These are phyloP conservation scores for Sarcoramphus papa DNA, from an alignment of 2,797 vertebrate genomes.

Conservation along the genomic window DNA sequence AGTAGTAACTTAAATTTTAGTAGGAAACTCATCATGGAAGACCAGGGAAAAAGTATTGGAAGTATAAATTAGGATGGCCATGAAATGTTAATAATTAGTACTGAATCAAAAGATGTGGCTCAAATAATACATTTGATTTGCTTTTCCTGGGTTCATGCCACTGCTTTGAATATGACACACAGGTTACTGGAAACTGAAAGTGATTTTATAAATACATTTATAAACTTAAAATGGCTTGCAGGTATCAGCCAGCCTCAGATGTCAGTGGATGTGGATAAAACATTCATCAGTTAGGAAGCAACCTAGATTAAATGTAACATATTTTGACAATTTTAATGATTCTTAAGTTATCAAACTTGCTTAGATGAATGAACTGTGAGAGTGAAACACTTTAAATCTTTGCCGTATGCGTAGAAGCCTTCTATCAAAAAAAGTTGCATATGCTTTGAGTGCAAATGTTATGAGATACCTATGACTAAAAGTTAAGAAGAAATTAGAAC, in stretches of 20 bases:
- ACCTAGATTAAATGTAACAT: neutral
- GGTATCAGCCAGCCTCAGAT: neutral
- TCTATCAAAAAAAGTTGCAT: neutral
- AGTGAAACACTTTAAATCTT: neutral
- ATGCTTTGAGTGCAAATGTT: neutral
- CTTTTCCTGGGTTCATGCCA: neutral
- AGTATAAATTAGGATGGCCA: neutral
- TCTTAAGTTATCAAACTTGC: neutral
- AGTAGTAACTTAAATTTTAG: neutral
- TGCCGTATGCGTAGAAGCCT: neutral
- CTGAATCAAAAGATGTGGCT: neutral
- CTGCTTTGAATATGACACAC: neutral
- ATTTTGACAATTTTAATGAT: neutral
- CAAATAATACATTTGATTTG: neutral
- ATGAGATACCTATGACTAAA: neutral
- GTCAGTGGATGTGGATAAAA: neutral
- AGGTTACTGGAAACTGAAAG: neutral
- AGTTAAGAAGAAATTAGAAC: neutral
- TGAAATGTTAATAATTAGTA: neutral
- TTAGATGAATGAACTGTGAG: neutral
- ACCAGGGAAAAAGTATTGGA: neutral
- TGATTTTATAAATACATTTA: neutral
- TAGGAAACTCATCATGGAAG: neutral
- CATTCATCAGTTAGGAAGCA: neutral
- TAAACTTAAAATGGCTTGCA: neutral